A percentile compares a stretch with the other conserved stretches of the same genome.
Conservation (phyloP, 2,797 vertebrate genomes). For the Iguana delicatissima region DNA sequence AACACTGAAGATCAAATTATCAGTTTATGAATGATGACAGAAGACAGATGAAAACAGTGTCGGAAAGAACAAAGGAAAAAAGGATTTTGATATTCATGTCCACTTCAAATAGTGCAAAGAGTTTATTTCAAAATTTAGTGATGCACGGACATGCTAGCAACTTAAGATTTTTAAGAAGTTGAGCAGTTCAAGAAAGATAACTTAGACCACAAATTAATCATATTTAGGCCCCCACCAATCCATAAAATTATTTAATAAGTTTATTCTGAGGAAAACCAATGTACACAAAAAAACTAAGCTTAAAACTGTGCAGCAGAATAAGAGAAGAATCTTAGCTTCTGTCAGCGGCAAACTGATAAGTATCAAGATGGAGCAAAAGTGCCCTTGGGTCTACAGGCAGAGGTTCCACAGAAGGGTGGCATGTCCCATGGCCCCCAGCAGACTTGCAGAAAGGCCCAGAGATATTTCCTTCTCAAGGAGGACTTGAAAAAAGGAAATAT, state of each 20-base stretch:
- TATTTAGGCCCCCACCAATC: neutral
- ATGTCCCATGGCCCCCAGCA: neutral
- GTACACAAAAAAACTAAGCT: neutral
- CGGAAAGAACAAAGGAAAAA: neutral
- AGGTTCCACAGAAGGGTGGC: neutral
- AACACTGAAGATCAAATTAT: neutral
- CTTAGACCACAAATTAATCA: neutral
- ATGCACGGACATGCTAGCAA: neutral
- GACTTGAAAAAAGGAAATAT: neutral
- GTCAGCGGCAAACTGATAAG: neutral
- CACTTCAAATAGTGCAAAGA: neutral
- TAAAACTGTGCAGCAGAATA: neutral
- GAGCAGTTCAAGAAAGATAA: neutral
- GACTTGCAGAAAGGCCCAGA: neutral
- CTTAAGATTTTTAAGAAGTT: neutral
- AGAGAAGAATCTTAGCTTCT: neutral
- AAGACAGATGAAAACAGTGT: neutral
- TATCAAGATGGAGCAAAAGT: neutral
- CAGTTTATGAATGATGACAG: neutral
- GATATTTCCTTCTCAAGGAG: neutral
- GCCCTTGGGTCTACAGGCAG: neutral
- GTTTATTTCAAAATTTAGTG: neutral
- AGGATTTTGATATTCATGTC: neutral
- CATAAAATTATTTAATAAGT: neutral
- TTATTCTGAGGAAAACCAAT: neutral